Base-by-base conservation (phyloP, 2,113 vertebrate genomes). In the Labeo rohita region DNA sequence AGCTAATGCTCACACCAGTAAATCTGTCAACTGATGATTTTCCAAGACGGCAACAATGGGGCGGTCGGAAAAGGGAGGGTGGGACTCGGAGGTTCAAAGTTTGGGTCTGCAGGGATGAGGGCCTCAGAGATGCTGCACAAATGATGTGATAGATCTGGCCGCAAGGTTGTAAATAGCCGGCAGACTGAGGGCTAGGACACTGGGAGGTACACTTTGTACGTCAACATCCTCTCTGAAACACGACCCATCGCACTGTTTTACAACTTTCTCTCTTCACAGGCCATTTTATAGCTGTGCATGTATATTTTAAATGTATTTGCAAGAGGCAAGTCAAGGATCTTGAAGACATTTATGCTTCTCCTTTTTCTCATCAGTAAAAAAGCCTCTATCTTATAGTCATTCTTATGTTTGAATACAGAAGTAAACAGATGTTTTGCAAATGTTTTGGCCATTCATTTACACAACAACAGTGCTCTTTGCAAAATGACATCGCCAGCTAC, bases 11-110 rank as follows among this genome's bases (percentile, higher is more conserved):
- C 80, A 88, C 52, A 74, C 68, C 87, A 86, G 70, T 92, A 91
- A 89, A 91, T 90, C 91, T 89, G 87, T 85, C 89, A 86, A 82
- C 83, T 87, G 89, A 88, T 87, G 85, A 87, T 87, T 90, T 91
- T 89, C 86, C 87, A 88, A 85, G 87, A 89, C 28, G 13, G 34
- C 83, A 66, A 39, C 52, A 23, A 79, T 80, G 54, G 68, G 85
- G 70, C 12, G 45, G 65, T 59, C 79, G 68, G 84, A 56, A 85
- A 76, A 72, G 79, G 84, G 76, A 88, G 84, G 77, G 61, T 49
- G 83, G 63, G 84, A 75, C 80, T 86, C 59, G 72, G 66, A 63
- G 85, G 80, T 84, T 89, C 87, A 88, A 56, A 85, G 89, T 63
- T 88, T 72, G 73, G 9, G 77, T 47, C 84, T 81, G 15, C 12